Percentiles rank a stretch among this genome's conserved stretches.
Evolutionary conservation across 1,140 invertebrate species (phyloP).

Genomic region (Zeugodacus cucurbitae): DNA sequence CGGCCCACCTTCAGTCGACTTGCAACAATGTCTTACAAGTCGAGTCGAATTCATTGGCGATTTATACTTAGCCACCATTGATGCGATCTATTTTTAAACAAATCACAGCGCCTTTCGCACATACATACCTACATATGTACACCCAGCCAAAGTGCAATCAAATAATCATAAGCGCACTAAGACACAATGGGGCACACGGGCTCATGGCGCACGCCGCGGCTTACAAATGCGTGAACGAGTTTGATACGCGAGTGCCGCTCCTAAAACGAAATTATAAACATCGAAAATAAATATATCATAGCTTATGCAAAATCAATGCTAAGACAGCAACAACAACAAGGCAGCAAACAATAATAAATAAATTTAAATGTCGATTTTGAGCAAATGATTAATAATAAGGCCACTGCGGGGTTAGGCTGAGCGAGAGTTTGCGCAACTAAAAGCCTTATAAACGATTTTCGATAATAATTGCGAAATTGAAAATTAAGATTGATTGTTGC

Average conservation of each 20-base stretch:
- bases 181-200: background rate
- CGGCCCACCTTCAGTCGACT: background rate
- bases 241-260: background rate
- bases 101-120: background rate
- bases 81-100: background rate
- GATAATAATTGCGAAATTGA: background rate
- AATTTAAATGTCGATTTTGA: background rate
- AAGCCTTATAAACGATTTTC: background rate
- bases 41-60: background rate
- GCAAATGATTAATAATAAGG: background rate
- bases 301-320: background rate
- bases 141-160: slow-evolving; percentile 15
- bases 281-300: background rate
- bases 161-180: background rate
- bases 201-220: background rate
- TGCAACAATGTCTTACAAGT: background rate
- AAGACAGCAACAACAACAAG: background rate
- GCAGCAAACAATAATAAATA: background rate
- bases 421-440: too few species aligned
- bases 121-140: too few species aligned
- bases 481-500: background rate
- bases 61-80: background rate
- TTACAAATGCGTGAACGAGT: background rate
- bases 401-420: background rate
- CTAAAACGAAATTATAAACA: background rate